Base-by-base conservation (phyloP, 2,888 invertebrate genomes). In the Ectobius pallidus region DNA sequence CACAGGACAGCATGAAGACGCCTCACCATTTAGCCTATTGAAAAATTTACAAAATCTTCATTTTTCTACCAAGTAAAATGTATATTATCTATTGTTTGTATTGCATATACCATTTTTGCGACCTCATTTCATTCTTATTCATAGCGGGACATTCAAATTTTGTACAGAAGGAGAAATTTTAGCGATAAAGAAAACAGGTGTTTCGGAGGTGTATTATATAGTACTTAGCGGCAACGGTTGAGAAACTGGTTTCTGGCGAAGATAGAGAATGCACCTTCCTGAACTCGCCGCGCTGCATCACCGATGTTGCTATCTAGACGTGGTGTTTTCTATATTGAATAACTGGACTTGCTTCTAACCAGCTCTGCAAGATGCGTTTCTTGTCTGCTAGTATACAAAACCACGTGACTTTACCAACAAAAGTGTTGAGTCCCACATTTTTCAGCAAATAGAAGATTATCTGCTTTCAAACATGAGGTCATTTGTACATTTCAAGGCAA, bases 181-280 rank as follows among this genome's bases (percentile, higher is more conserved):
- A 65, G 65, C 65, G 27, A 65, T 65, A 65, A 65, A 65, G 27
- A 44, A 44, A 65, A 65, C 65, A 65, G 39, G 27, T 65, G 65
- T 65, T 25, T 16, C 18, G 63, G n/a, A 11, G n/a, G 55, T 14
- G 25, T 34, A 34, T 34, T n/a, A n/a, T n/a, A n/a, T n/a, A n/a
- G n/a, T n/a, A n/a, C n/a, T n/a, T n/a, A n/a, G 11, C 34, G 27
- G 14, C 25, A 27, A 16, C 55, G n/a, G 27, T n/a, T 3, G 27
- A 34, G 30, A 58, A 58, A 58, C 58, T n/a, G 58, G 58, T 58
- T 58, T 58, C 58, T 30, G 58, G 30, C 58, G 2, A 11, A 52
- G 52, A 52, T 25, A 25, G 22, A n/a, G n/a, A 30, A 58, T n/a
- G 30, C 58, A 58, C 30, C 1, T 18, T 14, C 27, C 9, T 18